Evolutionary conservation across 30 jellyfish, hydroid and myxozoan species (phyloP).

Genomic region (Aurelia sp.): DNA sequence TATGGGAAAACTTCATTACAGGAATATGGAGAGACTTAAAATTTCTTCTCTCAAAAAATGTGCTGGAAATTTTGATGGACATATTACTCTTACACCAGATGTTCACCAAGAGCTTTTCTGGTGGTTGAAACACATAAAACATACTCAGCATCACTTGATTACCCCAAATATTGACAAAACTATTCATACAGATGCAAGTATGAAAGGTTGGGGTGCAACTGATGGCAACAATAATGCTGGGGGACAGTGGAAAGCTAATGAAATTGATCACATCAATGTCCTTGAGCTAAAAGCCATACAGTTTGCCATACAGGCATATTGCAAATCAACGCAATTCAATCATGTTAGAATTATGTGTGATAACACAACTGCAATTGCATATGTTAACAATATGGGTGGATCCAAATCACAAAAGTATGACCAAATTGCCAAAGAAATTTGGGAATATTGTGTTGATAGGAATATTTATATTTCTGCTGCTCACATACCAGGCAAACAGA

Average conservation of each 20-base stretch:
- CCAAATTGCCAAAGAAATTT: background rate
- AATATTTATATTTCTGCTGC: slow-evolving; percentile 27
- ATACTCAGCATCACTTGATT: background rate
- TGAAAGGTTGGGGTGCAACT: slow-evolving; percentile 56
- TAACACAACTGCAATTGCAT: slow-evolving; percentile 42
- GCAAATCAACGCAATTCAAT: background rate
- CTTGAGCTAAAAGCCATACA: slow-evolving; percentile 10
- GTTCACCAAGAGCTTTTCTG: too few relatives aligned
- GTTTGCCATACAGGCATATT: slow-evolving; percentile 2
- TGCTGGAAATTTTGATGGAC: slow-evolving; percentile 28
- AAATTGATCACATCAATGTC: slow-evolving; percentile 11
- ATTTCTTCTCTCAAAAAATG: background rate
- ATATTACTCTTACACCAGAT: background rate
- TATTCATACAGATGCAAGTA: slow-evolving; percentile 39
- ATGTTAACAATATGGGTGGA: slow-evolving; percentile 49
- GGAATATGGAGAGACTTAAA: slow-evolving; percentile 13
- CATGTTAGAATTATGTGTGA: slow-evolving; percentile 24
- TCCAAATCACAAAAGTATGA: background rate
- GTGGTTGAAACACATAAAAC: slow-evolving; percentile 6
- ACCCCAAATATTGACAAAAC: slow-evolving; percentile 8
- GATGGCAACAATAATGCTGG: slow-evolving; percentile 15
- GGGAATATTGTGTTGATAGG: background rate
- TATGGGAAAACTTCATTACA: slow-evolving; percentile 30
- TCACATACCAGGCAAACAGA: slow-evolving; percentile 28
- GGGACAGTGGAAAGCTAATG: slow-evolving; percentile 13